phyloP scores from a whole-genome alignment of 2,113 vertebrate species.

The Muntiacus reevesi region DNA sequence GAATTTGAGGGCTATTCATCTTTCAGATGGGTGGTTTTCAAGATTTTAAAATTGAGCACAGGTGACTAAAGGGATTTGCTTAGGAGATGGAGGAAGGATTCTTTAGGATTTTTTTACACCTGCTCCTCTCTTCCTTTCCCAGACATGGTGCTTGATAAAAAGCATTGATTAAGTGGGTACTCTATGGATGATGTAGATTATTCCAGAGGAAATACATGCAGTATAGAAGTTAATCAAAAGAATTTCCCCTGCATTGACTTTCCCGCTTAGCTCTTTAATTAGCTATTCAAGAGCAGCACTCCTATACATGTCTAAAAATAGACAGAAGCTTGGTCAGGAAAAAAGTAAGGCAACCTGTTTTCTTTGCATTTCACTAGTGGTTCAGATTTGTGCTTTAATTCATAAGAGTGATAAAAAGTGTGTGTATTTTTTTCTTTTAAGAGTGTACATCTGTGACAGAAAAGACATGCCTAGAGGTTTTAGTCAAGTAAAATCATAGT shows the following conservation, averaged over 20 bases:
- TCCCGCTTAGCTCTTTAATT: conserved; percentile 66
- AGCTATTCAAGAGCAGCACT: conserved; percentile 65
- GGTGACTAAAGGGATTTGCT: background rate
- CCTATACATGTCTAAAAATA: conserved; percentile 73
- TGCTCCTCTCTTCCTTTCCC: background rate
- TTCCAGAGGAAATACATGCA: conserved; percentile 40
- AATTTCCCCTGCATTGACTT: conserved; percentile 39
- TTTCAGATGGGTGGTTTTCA: background rate
- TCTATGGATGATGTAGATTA: background rate
- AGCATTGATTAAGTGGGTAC: background rate
- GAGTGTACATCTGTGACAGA: background rate
- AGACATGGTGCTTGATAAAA: background rate
- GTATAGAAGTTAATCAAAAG: conserved; percentile 44
- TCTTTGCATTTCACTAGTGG: background rate
- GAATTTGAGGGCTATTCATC: conserved; percentile 20
- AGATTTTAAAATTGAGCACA: background rate
- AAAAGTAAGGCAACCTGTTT: conserved; percentile 26
- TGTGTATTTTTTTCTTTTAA: background rate
- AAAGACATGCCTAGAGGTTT: background rate
- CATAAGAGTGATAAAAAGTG: background rate
- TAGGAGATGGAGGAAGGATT: background rate
- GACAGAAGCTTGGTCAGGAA: conserved; percentile 47
- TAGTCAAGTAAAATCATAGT: background rate
- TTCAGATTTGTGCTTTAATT: background rate
- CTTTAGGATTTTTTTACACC: background rate